Base-by-base conservation (phyloP, 2,113 vertebrate species). In the Sebastes fasciatus region DNA sequence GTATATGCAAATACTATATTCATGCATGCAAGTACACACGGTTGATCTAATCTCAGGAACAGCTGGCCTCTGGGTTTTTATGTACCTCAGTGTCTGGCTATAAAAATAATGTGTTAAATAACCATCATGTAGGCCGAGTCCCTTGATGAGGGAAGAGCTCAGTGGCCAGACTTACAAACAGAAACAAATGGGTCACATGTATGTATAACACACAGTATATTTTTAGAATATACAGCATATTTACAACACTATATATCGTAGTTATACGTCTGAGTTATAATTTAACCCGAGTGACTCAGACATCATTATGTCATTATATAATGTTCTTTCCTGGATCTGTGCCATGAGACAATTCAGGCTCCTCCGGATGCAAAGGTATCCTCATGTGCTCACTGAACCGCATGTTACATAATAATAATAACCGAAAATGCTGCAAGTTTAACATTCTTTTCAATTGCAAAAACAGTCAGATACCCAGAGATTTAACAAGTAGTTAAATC, bases 281-380 rank as follows among this genome's bases (percentile, higher is more conserved):
- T 34, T 34, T 34, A 34, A 34, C 0, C 34, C 3, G 34, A 34
- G 34, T 34, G 34, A 34, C 34, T 34, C 34, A 34, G 34, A 34
- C 34, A 34, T 34, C 34, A 34, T 34, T 34, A 34, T 34, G 34
- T 34, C 34, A 34, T 34, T 40, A 58, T 67, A 9, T 73, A 34
- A 34, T 79, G 48, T 46, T 49, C 62, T 43, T 61, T 63, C 61
- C 64, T 34, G 71, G 43, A 79, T 48, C 6, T 3, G 1, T 40
- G 64, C 74, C 75, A 74, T 11, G 13, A 63, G 34, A 10, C 34
- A 81, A 66, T 48, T 67, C 52, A 77, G 55, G 55, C 42, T 69
- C 19, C 23, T 8, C 46, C 68, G n/a, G 11, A 68, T 45, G 13
- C 9, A 76, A 70, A 66, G 9, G 55, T 52, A 61, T 63, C 52